Evolutionary conservation across 2,888 invertebrate species (phyloP).

Genomic region (Nasonia oneida): DNA sequence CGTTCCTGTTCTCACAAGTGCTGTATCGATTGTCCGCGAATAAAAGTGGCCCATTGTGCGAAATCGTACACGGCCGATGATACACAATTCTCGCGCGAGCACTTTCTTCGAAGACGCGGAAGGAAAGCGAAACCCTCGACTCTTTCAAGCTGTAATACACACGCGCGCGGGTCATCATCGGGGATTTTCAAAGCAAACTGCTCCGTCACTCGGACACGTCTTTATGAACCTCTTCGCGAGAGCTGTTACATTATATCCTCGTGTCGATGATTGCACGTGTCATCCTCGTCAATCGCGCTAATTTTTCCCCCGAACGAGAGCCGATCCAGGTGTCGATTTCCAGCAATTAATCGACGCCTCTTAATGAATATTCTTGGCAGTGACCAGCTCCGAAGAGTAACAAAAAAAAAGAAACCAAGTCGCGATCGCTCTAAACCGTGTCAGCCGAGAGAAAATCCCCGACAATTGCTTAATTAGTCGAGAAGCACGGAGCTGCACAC

Average conservation of each 20-base stretch:
- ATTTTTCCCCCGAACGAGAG: neutral
- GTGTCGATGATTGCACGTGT: neutral
- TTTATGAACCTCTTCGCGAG: conserved; percentile 4
- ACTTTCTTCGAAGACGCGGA: conserved; percentile 39
- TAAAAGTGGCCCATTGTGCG: neutral
- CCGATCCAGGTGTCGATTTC: neutral
- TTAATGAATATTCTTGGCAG: no score
- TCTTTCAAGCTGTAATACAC: conserved; percentile 18
- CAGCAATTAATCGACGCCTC: neutral
- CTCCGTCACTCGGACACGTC: conserved; percentile 29
- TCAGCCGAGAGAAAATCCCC: conserved; percentile 44
- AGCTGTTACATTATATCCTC: neutral
- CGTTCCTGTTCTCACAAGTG: neutral
- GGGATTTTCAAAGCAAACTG: conserved; percentile 48
- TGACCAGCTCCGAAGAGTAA: no score
- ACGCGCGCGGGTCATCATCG: conserved; percentile 12
- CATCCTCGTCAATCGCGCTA: neutral
- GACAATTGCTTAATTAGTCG: conserved; percentile 55
- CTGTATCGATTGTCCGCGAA: neutral
- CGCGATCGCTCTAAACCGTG: conserved; percentile 36
- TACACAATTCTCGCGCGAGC: neutral
- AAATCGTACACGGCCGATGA: neutral
- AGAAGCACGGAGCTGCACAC: neutral
- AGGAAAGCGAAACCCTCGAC: conserved; percentile 29
- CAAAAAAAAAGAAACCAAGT: conserved; percentile 38